These are phyloP conservation scores for Dynastes grantii DNA, from an alignment of 2,888 invertebrate species.

Conservation along the genomic window DNA sequence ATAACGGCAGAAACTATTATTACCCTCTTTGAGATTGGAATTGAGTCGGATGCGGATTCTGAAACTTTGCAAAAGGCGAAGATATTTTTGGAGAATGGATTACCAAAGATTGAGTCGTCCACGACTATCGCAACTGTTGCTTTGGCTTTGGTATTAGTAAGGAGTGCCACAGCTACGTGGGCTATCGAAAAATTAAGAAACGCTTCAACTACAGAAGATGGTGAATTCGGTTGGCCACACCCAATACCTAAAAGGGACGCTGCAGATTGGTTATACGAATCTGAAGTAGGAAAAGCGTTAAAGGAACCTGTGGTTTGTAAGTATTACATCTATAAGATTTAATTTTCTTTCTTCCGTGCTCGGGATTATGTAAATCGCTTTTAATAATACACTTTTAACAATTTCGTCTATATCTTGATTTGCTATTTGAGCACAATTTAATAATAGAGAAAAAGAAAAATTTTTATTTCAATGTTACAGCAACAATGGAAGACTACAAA, in stretches of 20 bases:
- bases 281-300: slow-evolving; percentile 73
- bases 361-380: too few species aligned
- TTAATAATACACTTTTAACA: too few species aligned
- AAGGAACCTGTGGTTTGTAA: slow-evolving; percentile 72
- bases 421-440: neutral
- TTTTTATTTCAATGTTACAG: slow-evolving; percentile 61
- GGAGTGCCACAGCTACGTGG: slow-evolving; percentile 72
- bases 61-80: slow-evolving; percentile 68
- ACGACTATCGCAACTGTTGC: slow-evolving; percentile 76
- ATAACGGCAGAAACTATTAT: slow-evolving; percentile 78
- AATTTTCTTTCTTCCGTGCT: too few species aligned
- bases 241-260: slow-evolving; percentile 74
- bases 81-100: slow-evolving; percentile 74
- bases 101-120: slow-evolving; percentile 74
- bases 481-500: slow-evolving; percentile 76
- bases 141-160: slow-evolving; percentile 73
- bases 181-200: slow-evolving; percentile 75
- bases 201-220: slow-evolving; percentile 78
- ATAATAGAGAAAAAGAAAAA: neutral
- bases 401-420: too few species aligned
- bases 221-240: slow-evolving; percentile 79
- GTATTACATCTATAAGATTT: slow-evolving; percentile 43
- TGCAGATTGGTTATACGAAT: slow-evolving; percentile 78
- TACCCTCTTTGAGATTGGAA: slow-evolving; percentile 76
- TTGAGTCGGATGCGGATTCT: slow-evolving; percentile 66